These are phyloP conservation scores for Physella acuta DNA, from an alignment of 1,140 invertebrate species.

Conservation along the genomic window DNA sequence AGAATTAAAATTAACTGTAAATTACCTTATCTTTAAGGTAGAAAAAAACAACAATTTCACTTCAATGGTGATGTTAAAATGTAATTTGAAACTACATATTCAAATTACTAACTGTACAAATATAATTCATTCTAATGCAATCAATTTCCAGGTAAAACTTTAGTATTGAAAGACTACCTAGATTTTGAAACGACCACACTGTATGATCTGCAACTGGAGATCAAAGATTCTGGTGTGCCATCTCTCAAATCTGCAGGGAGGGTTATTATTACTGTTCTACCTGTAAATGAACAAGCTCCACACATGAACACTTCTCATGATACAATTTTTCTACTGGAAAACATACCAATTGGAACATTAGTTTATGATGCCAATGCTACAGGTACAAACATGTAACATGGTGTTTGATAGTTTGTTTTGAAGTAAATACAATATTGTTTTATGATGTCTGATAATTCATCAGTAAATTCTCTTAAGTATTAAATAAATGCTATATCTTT, in stretches of 20 bases:
- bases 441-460: too few species aligned
- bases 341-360: slow-evolving; percentile 19
- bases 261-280: slow-evolving; percentile 33
- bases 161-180: slow-evolving; percentile 14
- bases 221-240: slow-evolving; percentile 29
- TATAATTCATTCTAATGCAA: too few species aligned
- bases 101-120: background rate
- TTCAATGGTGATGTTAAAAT: too few species aligned
- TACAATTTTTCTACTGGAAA: slow-evolving; percentile 23
- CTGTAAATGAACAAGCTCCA: slow-evolving; percentile 37
- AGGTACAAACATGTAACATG: slow-evolving; percentile 22
- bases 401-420: background rate
- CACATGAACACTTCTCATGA: slow-evolving; percentile 16
- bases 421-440: too few species aligned
- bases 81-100: background rate
- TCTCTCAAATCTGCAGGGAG: slow-evolving; percentile 26
- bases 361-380: slow-evolving; percentile 35
- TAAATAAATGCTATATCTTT: too few species aligned
- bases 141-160: slow-evolving; percentile 13
- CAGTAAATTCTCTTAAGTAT: too few species aligned
- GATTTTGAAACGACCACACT: slow-evolving; percentile 35
- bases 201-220: slow-evolving; percentile 28
- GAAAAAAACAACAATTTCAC: too few species aligned
- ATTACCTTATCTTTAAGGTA: too few species aligned
- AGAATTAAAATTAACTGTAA: too few species aligned